phyloP scores from a whole-genome alignment of 2,888 invertebrate genomes.

The Caradrina clavipalpis region DNA sequence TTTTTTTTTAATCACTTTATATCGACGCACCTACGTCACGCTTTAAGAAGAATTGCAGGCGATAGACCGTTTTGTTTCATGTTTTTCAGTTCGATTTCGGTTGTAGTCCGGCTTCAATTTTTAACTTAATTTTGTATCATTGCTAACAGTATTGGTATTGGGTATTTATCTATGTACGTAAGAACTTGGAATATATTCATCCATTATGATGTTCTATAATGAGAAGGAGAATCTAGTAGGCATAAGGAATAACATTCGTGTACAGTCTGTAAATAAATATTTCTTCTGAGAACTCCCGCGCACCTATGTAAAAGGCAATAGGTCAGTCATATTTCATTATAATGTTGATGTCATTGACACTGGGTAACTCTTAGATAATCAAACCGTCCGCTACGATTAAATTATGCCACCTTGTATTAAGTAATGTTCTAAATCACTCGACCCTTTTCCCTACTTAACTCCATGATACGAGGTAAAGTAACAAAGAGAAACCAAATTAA shows the following conservation, averaged over 20 bases:
- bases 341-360: constrained; percentile 68
- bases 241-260: background rate
- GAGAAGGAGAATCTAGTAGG: background rate
- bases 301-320: constrained; percentile 65
- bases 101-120: too few species aligned
- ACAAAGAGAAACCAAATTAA: constrained; percentile 30
- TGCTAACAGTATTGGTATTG: too few species aligned
- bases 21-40: too few species aligned
- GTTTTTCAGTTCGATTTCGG: too few species aligned
- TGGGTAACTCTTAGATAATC: constrained; percentile 61
- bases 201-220: background rate
- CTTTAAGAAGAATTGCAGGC: too few species aligned
- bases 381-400: constrained; percentile 39
- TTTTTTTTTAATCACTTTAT: too few species aligned
- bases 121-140: too few species aligned
- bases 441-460: constrained; percentile 55
- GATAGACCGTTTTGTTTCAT: too few species aligned
- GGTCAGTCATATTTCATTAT: constrained; percentile 67
- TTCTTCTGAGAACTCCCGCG: constrained; percentile 36
- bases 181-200: too few species aligned
- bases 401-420: constrained; percentile 45
- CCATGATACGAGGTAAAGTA: constrained; percentile 32
- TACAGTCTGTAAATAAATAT: constrained; percentile 1
- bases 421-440: constrained; percentile 55
- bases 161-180: too few species aligned